Evolutionary conservation across 2,888 invertebrate species (phyloP), one percentile per base, ranked within the genome.

Genomic region (Argyra leucocephala): DNA sequence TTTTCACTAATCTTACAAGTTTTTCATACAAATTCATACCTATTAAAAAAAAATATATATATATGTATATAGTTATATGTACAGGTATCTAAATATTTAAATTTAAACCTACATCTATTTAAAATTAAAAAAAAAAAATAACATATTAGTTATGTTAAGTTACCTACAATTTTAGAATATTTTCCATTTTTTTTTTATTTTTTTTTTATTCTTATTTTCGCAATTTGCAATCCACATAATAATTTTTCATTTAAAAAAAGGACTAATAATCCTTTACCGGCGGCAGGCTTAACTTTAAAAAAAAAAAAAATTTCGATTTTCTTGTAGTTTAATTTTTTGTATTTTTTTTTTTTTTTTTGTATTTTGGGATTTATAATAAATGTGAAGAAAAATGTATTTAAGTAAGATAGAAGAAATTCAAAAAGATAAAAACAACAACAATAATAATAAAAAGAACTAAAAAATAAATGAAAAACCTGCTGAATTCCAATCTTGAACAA

Each of bases 191-290:
- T 37, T 37, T 37, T 15, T 37, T 37, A 5, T 15, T 37, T 37
- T 5, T 18, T 48, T n/a, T 48, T 48, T 48, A 18, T 48, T 48
- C 18, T 18, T 9, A 1, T 48, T 48, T 48, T 48, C 18, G 48
- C 48, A 48, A 48, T 48, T 48, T 48, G 48, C 48, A 48, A 48
- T 48, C 48, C 48, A 48, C 48, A 48, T 48, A 48, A 48, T 48
- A 9, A 48, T 48, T 48, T 48, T 48, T 48, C 48, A 48, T 48
- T 48, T 48, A 48, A 48, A n/a, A n/a, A 12, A 48, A 48, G 48
- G 48, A 48, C 48, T 48, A 48, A 48, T 48, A 48, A 48, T 48
- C 48, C 48, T 48, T 48, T 18, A 48, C 48, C 48, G 48, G 48
- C 48, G 48, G 48, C 48, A 48, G 48, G 48, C 48, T 48, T 48